Conservation (phyloP, 2,888 invertebrate genomes). For the Malachius bipustulatus region DNA sequence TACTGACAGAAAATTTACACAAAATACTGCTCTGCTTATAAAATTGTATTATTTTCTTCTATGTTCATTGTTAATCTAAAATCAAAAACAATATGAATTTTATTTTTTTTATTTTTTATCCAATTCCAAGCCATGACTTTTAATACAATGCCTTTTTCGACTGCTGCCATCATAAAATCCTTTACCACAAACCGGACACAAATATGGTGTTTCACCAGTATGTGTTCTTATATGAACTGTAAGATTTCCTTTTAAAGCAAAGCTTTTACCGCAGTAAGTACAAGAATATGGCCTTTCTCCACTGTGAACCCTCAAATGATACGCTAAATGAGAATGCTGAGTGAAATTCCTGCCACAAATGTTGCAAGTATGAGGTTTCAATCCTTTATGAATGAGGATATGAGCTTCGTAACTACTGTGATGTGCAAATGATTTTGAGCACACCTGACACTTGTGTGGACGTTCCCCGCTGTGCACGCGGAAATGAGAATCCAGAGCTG, state of each 20-base stretch:
- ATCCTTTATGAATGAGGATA: background rate
- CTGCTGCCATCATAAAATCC: constrained; percentile 31
- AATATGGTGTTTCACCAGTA: constrained; percentile 15
- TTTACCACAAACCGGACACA: constrained; percentile 34
- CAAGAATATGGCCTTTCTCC: constrained; percentile 1
- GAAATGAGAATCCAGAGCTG: background rate
- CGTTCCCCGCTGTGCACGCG: background rate
- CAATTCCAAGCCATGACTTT: too few relatives aligned
- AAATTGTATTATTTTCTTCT: too few relatives aligned
- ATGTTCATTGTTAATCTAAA: too few relatives aligned
- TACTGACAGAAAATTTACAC: too few relatives aligned
- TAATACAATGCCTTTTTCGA: constrained; percentile 17
- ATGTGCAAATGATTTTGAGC: background rate
- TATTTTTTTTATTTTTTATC: too few relatives aligned
- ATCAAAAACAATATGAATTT: too few relatives aligned
- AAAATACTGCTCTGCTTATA: too few relatives aligned
- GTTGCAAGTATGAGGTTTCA: constrained; percentile 4
- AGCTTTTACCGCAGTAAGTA: constrained; percentile 8
- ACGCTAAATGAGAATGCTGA: background rate
- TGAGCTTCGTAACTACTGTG: background rate
- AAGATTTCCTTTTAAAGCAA: constrained; percentile 34
- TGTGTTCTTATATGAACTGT: constrained; percentile 23
- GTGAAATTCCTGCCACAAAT: background rate
- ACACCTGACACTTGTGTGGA: background rate
- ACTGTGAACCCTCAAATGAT: background rate